Evolutionary conservation across 1,140 invertebrate genomes (phyloP).

Genomic region (Lutraria rhynchaena): DNA sequence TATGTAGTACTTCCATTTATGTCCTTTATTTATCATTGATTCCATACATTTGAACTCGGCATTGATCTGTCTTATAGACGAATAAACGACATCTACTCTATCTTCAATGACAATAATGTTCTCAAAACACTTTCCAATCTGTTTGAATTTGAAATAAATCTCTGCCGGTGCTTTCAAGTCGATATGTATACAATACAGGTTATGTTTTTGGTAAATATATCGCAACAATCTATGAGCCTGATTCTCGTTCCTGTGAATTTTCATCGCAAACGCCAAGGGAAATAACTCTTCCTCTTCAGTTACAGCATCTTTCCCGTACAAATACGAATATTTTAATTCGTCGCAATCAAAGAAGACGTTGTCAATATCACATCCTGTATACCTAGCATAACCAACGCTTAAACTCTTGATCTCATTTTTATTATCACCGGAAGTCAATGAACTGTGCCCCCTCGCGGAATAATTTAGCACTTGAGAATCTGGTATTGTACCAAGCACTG

Average conservation of each 20-base stretch:
- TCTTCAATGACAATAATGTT: conserved; percentile 62
- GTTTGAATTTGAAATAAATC: conserved; percentile 12
- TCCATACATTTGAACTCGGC: conserved; percentile 73
- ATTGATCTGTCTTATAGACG: conserved; percentile 62
- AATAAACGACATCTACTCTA: conserved; percentile 52
- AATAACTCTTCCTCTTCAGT: conserved; percentile 50
- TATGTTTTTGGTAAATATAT: conserved; percentile 77
- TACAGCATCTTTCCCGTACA: conserved; percentile 24
- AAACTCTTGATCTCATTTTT: too few species aligned
- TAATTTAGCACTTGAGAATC: too few species aligned
- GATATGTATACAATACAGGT: conserved; percentile 80
- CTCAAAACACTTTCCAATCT: conserved; percentile 38
- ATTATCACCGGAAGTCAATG: too few species aligned
- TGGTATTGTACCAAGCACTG: too few species aligned
- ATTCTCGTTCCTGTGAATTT: conserved; percentile 72
- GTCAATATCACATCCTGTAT: conserved; percentile 12
- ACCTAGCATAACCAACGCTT: neutral
- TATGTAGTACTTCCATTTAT: conserved; percentile 77
- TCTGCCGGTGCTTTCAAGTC: conserved; percentile 66
- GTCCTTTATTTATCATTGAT: neutral
- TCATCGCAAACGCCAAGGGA: conserved; percentile 69
- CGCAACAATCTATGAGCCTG: conserved; percentile 77
- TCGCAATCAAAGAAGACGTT: neutral
- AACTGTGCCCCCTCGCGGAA: too few species aligned
- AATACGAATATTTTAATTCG: neutral